Evolutionary conservation across 2,113 vertebrate genomes (phyloP).

Genomic region (Capreolus pygargus): DNA sequence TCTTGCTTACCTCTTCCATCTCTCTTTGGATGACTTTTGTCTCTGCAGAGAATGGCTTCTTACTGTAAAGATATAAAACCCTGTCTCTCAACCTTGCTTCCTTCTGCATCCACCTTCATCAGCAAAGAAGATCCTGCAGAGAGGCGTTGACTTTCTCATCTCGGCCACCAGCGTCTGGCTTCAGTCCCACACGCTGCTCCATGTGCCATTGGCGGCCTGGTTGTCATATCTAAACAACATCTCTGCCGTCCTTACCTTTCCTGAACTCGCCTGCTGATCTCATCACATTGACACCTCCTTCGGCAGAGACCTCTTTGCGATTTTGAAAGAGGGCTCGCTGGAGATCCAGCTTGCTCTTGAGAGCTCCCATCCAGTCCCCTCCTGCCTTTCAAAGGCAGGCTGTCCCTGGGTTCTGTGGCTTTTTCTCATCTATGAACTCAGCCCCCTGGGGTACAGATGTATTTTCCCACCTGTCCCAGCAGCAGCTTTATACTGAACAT

Average conservation of each 20-base stretch:
- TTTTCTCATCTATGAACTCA: neutral
- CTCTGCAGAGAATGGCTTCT: neutral
- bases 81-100: neutral
- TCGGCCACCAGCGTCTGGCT: neutral
- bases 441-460: neutral
- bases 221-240: neutral
- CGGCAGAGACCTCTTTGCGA: no score
- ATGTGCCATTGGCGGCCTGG: accelerated
- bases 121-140: neutral
- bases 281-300: neutral
- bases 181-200: accelerated
- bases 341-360: neutral
- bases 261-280: neutral
- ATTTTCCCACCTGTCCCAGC: neutral
- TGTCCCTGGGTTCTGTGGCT: neutral
- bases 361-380: no score
- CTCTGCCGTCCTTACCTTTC: neutral
- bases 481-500: neutral
- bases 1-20: neutral
- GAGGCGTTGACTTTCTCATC: no score
- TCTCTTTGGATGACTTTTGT: neutral
- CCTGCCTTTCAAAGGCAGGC: neutral
- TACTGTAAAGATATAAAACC: neutral
- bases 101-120: neutral
- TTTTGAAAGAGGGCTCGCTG: neutral